These are phyloP conservation scores for Balanococcus diminutus DNA, from an alignment of 2,888 invertebrate genomes.

Conservation along the genomic window DNA sequence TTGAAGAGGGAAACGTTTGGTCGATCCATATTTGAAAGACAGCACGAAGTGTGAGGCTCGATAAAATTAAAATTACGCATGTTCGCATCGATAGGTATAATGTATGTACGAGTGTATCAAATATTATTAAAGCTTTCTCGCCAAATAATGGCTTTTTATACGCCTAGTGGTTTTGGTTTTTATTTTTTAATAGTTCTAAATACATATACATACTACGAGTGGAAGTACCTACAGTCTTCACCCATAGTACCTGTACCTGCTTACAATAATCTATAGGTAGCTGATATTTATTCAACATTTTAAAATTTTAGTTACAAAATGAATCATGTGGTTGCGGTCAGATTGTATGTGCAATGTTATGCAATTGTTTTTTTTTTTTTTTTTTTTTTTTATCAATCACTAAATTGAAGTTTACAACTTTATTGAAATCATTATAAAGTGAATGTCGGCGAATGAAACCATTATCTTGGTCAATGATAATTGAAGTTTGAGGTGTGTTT, in stretches of 20 bases:
- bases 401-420: not conserved
- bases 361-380: not conserved
- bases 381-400: not conserved
- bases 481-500: not conserved
- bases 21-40: no score
- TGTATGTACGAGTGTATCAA: not conserved
- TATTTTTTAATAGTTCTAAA: not conserved
- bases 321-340: not conserved
- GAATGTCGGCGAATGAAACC: not conserved
- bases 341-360: not conserved
- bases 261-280: not conserved
- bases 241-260: not conserved
- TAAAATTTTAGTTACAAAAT: constrained; percentile 8
- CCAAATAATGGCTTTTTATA: not conserved
- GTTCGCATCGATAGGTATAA: not conserved
- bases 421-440: not conserved
- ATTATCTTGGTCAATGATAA: not conserved
- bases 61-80: no score
- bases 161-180: not conserved
- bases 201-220: no score
- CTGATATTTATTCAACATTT: not conserved
- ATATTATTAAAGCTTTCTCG: not conserved
- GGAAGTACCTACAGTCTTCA: no score
- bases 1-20: no score
- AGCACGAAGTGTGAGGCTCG: no score